phyloP scores from a whole-genome alignment of 2,113 vertebrate species.

The Nerophis ophidion region DNA sequence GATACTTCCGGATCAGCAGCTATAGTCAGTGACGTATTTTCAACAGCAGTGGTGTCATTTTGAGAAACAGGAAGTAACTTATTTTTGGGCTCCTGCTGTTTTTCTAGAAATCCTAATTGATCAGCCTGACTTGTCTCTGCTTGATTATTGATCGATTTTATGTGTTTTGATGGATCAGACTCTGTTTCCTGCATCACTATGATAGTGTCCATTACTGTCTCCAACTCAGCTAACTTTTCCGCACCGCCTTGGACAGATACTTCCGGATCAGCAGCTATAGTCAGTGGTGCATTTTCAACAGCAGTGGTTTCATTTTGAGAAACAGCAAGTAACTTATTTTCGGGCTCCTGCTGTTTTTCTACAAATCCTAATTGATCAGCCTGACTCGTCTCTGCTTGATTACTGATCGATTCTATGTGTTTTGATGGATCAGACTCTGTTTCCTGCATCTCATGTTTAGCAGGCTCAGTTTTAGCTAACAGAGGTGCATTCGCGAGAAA shows the following conservation, averaged over 20 bases:
- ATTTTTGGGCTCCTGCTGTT: slow-evolving; percentile 1
- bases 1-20: slow-evolving; percentile 2
- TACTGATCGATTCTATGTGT: slow-evolving; percentile 15
- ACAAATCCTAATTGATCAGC: slow-evolving; percentile 9
- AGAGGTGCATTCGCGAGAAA: background rate
- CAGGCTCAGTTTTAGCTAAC: slow-evolving; percentile 2
- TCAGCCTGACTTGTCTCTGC: slow-evolving; percentile 11
- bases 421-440: slow-evolving; percentile 1
- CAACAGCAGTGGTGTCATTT: background rate
- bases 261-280: background rate
- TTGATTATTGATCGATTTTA: slow-evolving; percentile 14
- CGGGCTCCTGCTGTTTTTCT: slow-evolving; percentile 7
- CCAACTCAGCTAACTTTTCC: slow-evolving; percentile 7
- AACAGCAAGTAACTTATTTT: background rate
- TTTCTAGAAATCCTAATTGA: slow-evolving; percentile 10
- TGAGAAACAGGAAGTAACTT: slow-evolving; percentile 3
- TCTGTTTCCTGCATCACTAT: slow-evolving; percentile 6
- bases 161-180: slow-evolving; percentile 1
- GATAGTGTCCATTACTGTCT: no score
- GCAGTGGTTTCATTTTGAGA: background rate
- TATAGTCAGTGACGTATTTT: slow-evolving; percentile 1
- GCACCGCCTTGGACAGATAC: background rate
- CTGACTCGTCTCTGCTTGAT: slow-evolving; percentile 4
- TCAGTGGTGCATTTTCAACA: slow-evolving; percentile 5
- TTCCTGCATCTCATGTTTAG: slow-evolving; percentile 16